Base-by-base conservation (phyloP, 2,797 vertebrate genomes). In the Chaunax sp. region DNA sequence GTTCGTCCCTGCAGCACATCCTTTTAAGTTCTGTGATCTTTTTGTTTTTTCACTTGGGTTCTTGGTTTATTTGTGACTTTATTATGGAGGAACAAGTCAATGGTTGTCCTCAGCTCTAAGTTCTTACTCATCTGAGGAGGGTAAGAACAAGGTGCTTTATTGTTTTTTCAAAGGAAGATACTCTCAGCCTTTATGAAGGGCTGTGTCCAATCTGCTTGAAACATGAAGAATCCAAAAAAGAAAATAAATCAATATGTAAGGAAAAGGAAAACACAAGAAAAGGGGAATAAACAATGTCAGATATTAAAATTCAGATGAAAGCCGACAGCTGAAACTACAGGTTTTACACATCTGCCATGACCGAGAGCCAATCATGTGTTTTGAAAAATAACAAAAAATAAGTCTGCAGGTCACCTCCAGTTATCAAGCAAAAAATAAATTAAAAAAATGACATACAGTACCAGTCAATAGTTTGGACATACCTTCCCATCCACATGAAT, bases 1-100 rank as follows among this genome's bases (percentile, higher is more conserved):
- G 59, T 77, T 53, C 54, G 52, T 43, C 69, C 83, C 73, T 13
- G 35, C 41, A 40, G 86, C 53, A 0, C 1, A n/a, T 70, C 46
- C 65, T 78, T 60, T 64, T 19, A 75, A 55, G 53, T 65, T 45
- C 25, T 49, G 54, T 53, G 41, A 52, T 66, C 30, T n/a, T n/a
- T 69, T 72, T 50, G 55, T 72, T 64, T 64, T 69, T 74, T 46
- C 51, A 63, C 16, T 16, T 22, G 30, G n/a, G 38, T 61, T 40
- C 5, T 16, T 40, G 38, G 23, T 80, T 82, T 80, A 69, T 83
- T 59, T 80, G 46, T 69, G 60, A 76, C 64, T 74, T 82, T 71
- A 73, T 41, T 64, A 5, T 51, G 25, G 16, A 37, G 56, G 55
- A 57, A 63, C 44, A 25, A 75, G 64, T 77, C 45, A 64, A 22